These are phyloP conservation scores for Cenopis cana DNA, from an alignment of 2,888 invertebrate genomes.

Conservation along the genomic window DNA sequence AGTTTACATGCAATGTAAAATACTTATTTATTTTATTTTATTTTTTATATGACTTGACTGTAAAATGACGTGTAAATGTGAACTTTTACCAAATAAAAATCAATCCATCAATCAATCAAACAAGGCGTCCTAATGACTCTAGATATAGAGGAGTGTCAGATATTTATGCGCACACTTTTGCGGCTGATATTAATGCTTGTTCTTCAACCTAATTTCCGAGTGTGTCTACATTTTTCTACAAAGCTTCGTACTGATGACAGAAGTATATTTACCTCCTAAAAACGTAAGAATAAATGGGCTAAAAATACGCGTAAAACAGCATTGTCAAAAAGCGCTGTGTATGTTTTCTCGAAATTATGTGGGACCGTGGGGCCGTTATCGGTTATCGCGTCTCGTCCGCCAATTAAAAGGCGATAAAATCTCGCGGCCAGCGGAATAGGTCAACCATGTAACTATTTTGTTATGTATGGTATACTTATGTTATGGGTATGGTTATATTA, in stretches of 20 bases:
- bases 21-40: no score
- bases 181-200: no score
- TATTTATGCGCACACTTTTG: no score
- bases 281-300: not conserved
- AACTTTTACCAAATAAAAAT: no score
- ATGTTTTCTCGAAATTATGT: not conserved
- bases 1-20: no score
- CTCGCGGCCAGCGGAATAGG: slow-evolving; percentile 4
- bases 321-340: not conserved
- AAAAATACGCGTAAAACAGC: not conserved
- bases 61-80: no score
- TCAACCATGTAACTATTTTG: slow-evolving; percentile 9
- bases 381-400: slow-evolving; percentile 10
- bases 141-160: no score
- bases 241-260: not conserved
- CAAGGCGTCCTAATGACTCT: no score
- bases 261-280: not conserved
- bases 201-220: no score
- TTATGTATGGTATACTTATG: not conserved
- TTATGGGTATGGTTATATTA: not conserved
- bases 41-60: no score
- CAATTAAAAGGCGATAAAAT: slow-evolving; percentile 15
- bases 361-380: slow-evolving; percentile 6
- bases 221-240: no score
- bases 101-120: no score